Evolutionary conservation across 30 jellyfish, hydroid and myxozoan species (phyloP), one percentile per base, ranked within the genome.

Genomic region (Cassiopea andromeda): DNA sequence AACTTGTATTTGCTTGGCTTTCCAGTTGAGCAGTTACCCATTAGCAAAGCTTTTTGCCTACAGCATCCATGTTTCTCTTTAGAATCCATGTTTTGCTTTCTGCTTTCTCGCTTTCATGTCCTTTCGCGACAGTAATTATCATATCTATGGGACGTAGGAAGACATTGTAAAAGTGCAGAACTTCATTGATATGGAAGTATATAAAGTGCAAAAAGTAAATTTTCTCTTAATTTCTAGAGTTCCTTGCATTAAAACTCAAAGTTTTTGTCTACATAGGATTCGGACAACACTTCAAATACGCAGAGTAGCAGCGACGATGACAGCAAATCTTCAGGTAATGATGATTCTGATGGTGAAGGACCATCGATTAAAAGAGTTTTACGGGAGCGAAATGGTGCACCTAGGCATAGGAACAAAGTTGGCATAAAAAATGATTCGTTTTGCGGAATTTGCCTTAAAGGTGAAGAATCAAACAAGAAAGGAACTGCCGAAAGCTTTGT

Each of bases 381-480:
- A 48, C 72, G 94, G 60, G 87, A 69, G 15, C 77, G 82, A 47
- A 48, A 59, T 45, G 46, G 47, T 54, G 75, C 48, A 1, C 44
- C 88, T 4, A 80, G 87, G 48, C 90, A 73, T 19, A 60, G 97
- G 49, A 82, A 80, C 70, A 90, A 77, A 89, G 78, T 81, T 58
- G 97, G 94, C 1, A 85, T 87, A 43, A 75, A 87, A 59, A 96
- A 96, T 48, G 99, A 96, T 80, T 88, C 92, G 4, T 96, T 91
- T 76, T 96, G 99, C 84, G 99, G 99, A 27, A 96, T 96, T 50
- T 96, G 99, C 92, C 66, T 91, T 84, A 96, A 96, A 72, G 99
- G 97, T 0, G 96, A 77, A 69, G 98, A 96, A 19, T 71, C 92
- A 76, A 96, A 96, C 82, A 96, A 96, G 73, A 87, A 91, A 45